Evolutionary conservation across 1,140 invertebrate species (phyloP).

Genomic region (Arion vulgaris): DNA sequence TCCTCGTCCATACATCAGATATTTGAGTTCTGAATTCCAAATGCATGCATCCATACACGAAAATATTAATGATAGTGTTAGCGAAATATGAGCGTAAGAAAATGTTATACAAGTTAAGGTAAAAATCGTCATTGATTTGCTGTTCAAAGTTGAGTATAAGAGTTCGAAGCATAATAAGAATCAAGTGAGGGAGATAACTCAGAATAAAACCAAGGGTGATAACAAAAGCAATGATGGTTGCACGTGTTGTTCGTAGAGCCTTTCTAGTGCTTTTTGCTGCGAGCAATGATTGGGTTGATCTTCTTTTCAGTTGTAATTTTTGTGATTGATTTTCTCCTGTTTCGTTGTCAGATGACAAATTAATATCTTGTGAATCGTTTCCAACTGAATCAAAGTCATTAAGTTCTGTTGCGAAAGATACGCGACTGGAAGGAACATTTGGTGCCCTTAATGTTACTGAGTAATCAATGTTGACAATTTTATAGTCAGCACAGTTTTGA

Average conservation of each 20-base stretch:
- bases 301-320: not conserved
- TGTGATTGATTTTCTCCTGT: not conserved
- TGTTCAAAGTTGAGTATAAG: slow-evolving; percentile 37
- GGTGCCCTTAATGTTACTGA: too few species aligned
- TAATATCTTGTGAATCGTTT: not conserved
- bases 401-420: not conserved
- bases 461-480: too few species aligned
- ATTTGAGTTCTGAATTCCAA: slow-evolving; percentile 31
- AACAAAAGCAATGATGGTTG: slow-evolving; percentile 41
- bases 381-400: not conserved
- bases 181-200: slow-evolving; percentile 43
- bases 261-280: slow-evolving; percentile 10
- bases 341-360: too few species aligned
- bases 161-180: slow-evolving; percentile 13
- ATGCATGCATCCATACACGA: slow-evolving; percentile 46
- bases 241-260: slow-evolving; percentile 19
- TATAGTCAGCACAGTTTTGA: too few species aligned
- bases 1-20: not conserved
- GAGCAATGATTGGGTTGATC: slow-evolving; percentile 1
- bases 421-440: not conserved
- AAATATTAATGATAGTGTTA: slow-evolving; percentile 42
- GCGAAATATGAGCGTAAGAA: slow-evolving; percentile 46
- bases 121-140: not conserved
- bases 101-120: slow-evolving; percentile 39
- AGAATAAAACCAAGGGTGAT: slow-evolving; percentile 43